Evolutionary conservation across 2,888 invertebrate genomes (phyloP).

Genomic region (Nephrocerus scutellatus): DNA sequence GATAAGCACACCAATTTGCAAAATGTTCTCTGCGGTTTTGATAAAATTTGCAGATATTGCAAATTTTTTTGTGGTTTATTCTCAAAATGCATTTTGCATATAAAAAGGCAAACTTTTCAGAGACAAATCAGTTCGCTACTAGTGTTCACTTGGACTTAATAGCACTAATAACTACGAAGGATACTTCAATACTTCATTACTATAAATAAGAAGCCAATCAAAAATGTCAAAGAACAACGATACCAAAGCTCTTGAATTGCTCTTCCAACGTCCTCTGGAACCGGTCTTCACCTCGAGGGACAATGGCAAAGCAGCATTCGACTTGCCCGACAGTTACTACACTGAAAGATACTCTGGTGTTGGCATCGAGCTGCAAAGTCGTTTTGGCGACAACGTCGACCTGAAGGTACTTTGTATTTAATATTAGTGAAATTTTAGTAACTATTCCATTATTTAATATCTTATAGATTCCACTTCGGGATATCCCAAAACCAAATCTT

Average conservation of each 20-base stretch:
- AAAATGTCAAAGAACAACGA: constrained; percentile 29
- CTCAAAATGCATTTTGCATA: constrained; percentile 1
- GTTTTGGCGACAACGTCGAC: constrained; percentile 39
- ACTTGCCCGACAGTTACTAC: constrained; percentile 41
- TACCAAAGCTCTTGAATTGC: constrained; percentile 33
- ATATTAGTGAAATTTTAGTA: background rate
- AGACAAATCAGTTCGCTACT: constrained; percentile 1
- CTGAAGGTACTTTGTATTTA: constrained; percentile 22
- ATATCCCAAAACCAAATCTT: constrained; percentile 37
- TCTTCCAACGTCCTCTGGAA: constrained; percentile 44
- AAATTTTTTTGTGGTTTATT: too few relatives aligned
- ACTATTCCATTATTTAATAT: background rate
- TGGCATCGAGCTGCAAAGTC: constrained; percentile 34
- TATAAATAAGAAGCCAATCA: too few relatives aligned
- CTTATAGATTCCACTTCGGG: constrained; percentile 36
- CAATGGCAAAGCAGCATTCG: constrained; percentile 38
- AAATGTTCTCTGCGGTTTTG: too few relatives aligned
- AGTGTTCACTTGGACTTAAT: too few relatives aligned
- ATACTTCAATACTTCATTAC: too few relatives aligned
- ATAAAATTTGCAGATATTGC: too few relatives aligned
- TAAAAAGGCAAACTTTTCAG: constrained; percentile 3
- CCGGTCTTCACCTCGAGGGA: constrained; percentile 42
- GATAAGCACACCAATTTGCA: too few relatives aligned
- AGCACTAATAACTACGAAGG: too few relatives aligned
- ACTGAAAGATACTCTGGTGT: constrained; percentile 35